Conservation (phyloP, 2,888 invertebrate species). For the Drosophila merina region DNA sequence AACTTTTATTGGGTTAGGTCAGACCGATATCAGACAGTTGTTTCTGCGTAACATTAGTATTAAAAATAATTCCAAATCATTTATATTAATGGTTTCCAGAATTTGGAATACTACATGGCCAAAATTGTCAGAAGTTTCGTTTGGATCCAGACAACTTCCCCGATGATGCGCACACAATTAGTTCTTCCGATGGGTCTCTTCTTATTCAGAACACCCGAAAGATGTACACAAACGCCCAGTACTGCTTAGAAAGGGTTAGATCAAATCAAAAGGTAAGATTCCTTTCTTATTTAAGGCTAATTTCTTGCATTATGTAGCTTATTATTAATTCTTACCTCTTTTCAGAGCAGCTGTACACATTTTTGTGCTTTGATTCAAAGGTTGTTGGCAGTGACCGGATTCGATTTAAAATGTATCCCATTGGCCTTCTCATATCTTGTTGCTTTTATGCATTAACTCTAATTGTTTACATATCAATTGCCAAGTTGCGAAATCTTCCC, state of each 20-base stretch:
- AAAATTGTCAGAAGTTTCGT: conserved; percentile 80
- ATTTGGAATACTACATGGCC: conserved; percentile 78
- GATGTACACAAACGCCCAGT: conserved; percentile 75
- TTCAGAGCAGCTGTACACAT: conserved; percentile 80
- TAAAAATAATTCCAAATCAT: not conserved
- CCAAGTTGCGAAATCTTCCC: conserved; percentile 89
- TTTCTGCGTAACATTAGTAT: not conserved
- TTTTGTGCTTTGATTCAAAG: conserved; percentile 81
- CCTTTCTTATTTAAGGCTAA: not conserved
- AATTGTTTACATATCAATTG: conserved; percentile 87
- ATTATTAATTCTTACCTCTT: conserved; percentile 27
- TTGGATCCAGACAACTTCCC: conserved; percentile 74
- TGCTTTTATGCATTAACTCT: conserved; percentile 88
- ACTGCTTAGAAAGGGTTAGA: conserved; percentile 80
- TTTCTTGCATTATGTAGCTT: not conserved
- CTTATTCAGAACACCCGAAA: conserved; percentile 65
- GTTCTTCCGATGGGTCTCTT: conserved; percentile 77
- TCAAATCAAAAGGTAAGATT: conserved; percentile 72
- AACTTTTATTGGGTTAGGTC: conserved; percentile 19
- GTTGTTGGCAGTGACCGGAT: conserved; percentile 79
- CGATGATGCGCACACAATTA: conserved; percentile 79
- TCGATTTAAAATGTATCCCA: conserved; percentile 80
- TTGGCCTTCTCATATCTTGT: conserved; percentile 86
- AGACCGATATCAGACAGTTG: not conserved
- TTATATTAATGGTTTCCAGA: conserved; percentile 54